phyloP scores from a whole-genome alignment of 2,797 vertebrate genomes.

The Rhinogobio ventralis region DNA sequence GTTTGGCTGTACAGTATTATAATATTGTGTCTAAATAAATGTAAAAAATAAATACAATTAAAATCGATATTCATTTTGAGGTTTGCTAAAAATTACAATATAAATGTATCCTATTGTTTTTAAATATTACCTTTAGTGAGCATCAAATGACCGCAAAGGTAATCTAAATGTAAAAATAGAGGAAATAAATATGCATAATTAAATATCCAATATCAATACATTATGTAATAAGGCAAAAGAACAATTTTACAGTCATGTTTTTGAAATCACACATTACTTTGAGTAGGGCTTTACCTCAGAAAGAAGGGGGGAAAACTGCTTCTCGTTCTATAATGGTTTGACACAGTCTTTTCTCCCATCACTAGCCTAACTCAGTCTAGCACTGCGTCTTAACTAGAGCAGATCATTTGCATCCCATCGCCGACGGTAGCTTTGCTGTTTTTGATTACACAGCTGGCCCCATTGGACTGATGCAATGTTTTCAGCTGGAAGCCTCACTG shows the following conservation, averaged over 20 bases:
- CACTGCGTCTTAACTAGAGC: slow-evolving; percentile 13
- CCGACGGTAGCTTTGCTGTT: slow-evolving; percentile 31
- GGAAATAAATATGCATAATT: slow-evolving; percentile 8
- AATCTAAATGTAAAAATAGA: slow-evolving; percentile 14
- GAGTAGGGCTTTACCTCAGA: slow-evolving; percentile 8
- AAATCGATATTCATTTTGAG: background rate
- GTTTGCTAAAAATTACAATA: background rate
- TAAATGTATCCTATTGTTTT: slow-evolving; percentile 1
- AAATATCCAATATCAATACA: background rate
- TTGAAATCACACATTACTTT: background rate
- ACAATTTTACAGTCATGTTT: background rate
- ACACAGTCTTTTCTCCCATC: background rate
- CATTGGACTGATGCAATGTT: slow-evolving; percentile 72
- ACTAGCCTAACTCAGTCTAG: slow-evolving; percentile 33
- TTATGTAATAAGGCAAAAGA: background rate
- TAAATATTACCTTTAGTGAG: slow-evolving; percentile 7
- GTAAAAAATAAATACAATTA: background rate
- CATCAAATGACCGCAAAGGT: slow-evolving; percentile 10
- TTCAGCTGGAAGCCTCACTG: slow-evolving; percentile 59
- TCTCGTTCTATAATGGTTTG: slow-evolving; percentile 5
- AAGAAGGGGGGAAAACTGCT: background rate
- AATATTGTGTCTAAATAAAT: background rate
- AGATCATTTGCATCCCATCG: slow-evolving; percentile 46
- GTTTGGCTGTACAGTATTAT: background rate
- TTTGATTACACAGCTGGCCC: slow-evolving; percentile 52